Percentiles rank a stretch among this genome's conserved stretches.
Conservation (phyloP, 2,888 invertebrate genomes). For the Podotricha telesiphe region DNA sequence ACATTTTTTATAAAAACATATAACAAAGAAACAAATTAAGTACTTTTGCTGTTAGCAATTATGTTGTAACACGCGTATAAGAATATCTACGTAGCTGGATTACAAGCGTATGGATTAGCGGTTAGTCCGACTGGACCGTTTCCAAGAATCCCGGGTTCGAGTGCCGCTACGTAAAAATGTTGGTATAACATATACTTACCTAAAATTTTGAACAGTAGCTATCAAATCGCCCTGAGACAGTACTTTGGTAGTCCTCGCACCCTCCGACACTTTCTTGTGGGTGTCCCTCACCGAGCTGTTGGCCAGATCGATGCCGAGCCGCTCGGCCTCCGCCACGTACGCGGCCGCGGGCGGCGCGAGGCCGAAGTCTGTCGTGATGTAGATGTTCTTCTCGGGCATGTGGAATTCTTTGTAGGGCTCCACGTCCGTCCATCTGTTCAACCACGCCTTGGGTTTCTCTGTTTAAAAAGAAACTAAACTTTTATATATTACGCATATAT, state of each 20-base stretch:
- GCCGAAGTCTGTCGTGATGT: constrained; percentile 88
- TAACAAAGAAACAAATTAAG: too few species aligned
- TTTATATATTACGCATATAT: too few species aligned
- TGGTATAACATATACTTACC: constrained; percentile 52
- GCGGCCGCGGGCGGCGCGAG: constrained; percentile 75
- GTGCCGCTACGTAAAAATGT: too few species aligned
- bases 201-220: constrained; percentile 73
- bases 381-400: constrained; percentile 88
- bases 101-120: too few species aligned
- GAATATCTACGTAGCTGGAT: too few species aligned
- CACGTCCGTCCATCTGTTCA: constrained; percentile 85
- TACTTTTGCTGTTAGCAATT: too few species aligned
- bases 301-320: constrained; percentile 59
- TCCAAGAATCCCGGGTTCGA: too few species aligned
- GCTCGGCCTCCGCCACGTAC: constrained; percentile 59
- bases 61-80: too few species aligned
- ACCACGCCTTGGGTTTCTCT: constrained; percentile 86
- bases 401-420: constrained; percentile 84
- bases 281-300: constrained; percentile 64
- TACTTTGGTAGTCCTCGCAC: constrained; percentile 47
- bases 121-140: too few species aligned
- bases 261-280: constrained; percentile 56
- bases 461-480: constrained; percentile 27
- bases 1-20: too few species aligned
- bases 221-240: constrained; percentile 64